Percentiles rank a stretch among this genome's conserved stretches.
phyloP scores from a whole-genome alignment of 1,140 invertebrate species.

The Sipha flava region DNA sequence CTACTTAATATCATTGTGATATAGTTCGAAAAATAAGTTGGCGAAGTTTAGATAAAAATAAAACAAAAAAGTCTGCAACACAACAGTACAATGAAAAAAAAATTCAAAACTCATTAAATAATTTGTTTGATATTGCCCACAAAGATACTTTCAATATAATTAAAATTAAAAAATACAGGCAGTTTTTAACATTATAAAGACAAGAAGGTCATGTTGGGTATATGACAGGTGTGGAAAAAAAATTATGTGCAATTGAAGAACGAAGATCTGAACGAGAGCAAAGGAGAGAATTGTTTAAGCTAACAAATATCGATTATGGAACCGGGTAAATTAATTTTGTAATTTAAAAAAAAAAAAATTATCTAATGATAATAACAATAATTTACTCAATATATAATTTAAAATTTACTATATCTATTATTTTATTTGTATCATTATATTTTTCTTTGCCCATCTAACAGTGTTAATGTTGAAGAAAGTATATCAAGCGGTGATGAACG shows the following conservation, averaged over 20 bases:
- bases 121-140: slow-evolving; percentile 38
- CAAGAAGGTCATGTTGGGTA: slow-evolving; percentile 25
- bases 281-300: background rate
- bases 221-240: slow-evolving; percentile 26
- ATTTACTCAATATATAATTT: background rate
- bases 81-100: slow-evolving; percentile 28
- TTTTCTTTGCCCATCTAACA: background rate
- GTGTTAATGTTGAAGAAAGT: background rate
- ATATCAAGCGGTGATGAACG: background rate
- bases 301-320: background rate
- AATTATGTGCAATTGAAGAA: slow-evolving; percentile 1
- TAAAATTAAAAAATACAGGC: slow-evolving; percentile 33
- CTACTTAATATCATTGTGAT: slow-evolving; percentile 18
- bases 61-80: slow-evolving; percentile 11
- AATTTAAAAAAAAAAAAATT: background rate
- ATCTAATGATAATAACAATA: background rate
- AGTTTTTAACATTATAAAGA: slow-evolving; percentile 33
- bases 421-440: no score
- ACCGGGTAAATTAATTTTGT: background rate
- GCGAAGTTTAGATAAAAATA: slow-evolving; percentile 32
- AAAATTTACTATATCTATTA: background rate
- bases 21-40: slow-evolving; percentile 35
- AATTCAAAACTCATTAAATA: slow-evolving; percentile 34
- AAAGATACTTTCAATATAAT: slow-evolving; percentile 36
- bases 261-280: background rate